A percentile compares a stretch with the other conserved stretches of the same genome.
These are phyloP conservation scores for Aphis gossypii DNA, from an alignment of 1,140 invertebrate species.

Conservation along the genomic window DNA sequence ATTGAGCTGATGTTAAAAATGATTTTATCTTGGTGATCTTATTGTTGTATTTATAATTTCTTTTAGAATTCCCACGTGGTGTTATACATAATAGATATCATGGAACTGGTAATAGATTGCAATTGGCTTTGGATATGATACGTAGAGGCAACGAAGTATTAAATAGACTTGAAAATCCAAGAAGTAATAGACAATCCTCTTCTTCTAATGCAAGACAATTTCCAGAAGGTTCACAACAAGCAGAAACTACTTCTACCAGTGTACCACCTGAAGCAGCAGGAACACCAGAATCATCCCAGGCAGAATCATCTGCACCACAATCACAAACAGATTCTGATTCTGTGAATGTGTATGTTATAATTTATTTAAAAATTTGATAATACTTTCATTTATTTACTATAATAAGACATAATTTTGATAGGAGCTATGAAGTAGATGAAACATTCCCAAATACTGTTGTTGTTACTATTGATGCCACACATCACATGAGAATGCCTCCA, in stretches of 20 bases:
- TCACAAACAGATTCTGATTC: constrained; percentile 41
- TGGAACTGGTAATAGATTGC: constrained; percentile 62
- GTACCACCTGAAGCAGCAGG: not conserved
- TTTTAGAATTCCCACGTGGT: constrained; percentile 43
- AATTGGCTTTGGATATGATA: constrained; percentile 65
- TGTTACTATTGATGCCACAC: constrained; percentile 54
- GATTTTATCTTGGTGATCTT: not conserved
- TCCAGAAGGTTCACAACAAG: not conserved
- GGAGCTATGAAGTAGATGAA: constrained; percentile 52
- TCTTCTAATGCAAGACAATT: not conserved
- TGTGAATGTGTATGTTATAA: constrained; percentile 44
- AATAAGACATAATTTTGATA: not conserved
- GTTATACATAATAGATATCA: constrained; percentile 11
- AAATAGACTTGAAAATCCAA: constrained; percentile 65
- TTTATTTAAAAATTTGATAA: not conserved
- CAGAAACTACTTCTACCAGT: not conserved
- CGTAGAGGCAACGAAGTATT: constrained; percentile 64
- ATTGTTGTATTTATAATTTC: not conserved
- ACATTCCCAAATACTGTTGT: constrained; percentile 54
- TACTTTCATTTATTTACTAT: not conserved
- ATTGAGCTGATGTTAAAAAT: not conserved
- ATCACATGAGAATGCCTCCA: constrained; percentile 49
- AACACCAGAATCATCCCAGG: not conserved
- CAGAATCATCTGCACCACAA: not conserved
- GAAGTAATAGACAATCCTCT: constrained; percentile 35